Conservation (phyloP, 64 coral and sea anemone species). For the Astreopora myriophthalma region DNA sequence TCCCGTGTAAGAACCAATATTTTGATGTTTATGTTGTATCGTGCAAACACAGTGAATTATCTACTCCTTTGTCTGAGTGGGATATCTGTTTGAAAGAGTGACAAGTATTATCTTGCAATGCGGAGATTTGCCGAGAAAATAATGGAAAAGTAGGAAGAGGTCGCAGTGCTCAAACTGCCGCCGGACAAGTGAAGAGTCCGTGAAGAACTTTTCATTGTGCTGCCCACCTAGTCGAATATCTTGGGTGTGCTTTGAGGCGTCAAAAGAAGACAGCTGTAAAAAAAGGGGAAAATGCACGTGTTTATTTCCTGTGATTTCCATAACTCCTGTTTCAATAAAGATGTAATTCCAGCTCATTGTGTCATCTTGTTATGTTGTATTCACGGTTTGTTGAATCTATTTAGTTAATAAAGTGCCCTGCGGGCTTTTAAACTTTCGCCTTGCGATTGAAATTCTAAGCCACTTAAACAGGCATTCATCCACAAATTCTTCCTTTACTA, state of each 20-base stretch:
- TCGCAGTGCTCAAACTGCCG: not conserved
- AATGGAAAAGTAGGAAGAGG: not conserved
- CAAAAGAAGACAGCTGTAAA: not conserved
- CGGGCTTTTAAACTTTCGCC: not conserved
- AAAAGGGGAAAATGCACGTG: not conserved
- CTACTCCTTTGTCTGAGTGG: not conserved
- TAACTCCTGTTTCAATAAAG: not conserved
- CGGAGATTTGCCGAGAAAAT: not conserved
- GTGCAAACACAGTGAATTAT: conserved; percentile 31
- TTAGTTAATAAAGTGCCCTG: not conserved
- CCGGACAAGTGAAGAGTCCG: not conserved
- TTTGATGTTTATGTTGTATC: conserved; percentile 27
- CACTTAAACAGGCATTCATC: not conserved
- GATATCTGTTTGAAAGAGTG: conserved; percentile 19
- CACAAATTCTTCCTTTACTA: not conserved
- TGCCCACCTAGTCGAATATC: not conserved
- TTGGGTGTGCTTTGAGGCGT: not conserved
- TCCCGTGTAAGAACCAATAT: conserved; percentile 10
- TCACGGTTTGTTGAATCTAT: not conserved
- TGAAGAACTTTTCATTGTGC: not conserved
- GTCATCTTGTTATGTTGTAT: not conserved
- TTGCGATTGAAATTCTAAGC: not conserved
- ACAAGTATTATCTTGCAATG: not conserved
- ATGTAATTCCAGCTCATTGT: conserved; percentile 36
- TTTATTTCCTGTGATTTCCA: not conserved